Percentiles rank a stretch among this genome's conserved stretches.
Evolutionary conservation across 2,113 vertebrate species (phyloP).

Genomic region (Pleuronectes platessa): DNA sequence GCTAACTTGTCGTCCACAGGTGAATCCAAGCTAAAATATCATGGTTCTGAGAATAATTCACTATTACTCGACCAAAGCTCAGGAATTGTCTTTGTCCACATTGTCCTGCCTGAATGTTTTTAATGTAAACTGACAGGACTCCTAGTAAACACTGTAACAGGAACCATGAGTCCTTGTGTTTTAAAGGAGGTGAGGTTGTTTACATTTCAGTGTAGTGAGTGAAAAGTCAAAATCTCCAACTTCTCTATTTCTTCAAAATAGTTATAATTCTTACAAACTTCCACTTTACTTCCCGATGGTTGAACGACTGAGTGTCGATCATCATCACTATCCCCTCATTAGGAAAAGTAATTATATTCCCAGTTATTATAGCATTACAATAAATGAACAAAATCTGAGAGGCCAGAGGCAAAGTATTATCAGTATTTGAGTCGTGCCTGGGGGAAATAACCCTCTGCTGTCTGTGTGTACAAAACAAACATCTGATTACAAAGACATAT

Average conservation of each 20-base stretch:
- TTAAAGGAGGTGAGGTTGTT: not conserved
- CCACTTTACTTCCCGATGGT: not conserved
- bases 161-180: not conserved
- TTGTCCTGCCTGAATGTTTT: not conserved
- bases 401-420: not conserved
- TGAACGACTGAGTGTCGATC: not conserved
- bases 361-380: not conserved
- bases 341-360: no score
- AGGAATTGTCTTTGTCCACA: not conserved
- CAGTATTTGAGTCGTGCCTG: not conserved
- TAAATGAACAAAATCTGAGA: not conserved
- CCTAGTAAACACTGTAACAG: not conserved
- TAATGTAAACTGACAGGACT: constrained; percentile 28
- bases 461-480: not conserved
- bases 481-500: no score
- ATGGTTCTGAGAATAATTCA: not conserved
- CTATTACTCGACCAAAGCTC: not conserved
- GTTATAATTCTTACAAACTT: not conserved
- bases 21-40: not conserved
- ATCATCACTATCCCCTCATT: not conserved
- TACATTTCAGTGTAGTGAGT: not conserved
- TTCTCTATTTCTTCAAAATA: constrained; percentile 1
- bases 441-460: not conserved
- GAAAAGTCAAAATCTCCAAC: not conserved
- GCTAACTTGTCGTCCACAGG: not conserved